Conservation (phyloP, 2,113 vertebrate species). For the Microtus oregoni region DNA sequence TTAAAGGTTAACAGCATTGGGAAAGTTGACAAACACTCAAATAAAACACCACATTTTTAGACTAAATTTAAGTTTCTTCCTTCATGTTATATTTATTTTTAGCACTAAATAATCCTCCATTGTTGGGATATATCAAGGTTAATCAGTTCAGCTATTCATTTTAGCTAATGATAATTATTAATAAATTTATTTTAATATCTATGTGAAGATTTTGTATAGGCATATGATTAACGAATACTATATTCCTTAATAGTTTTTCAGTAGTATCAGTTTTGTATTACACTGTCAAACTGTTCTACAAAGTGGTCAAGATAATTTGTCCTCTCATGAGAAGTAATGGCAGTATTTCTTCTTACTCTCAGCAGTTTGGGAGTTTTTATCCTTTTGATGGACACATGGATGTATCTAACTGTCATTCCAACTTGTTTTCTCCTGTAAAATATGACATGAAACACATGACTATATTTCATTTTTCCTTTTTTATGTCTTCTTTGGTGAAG, state of each 20-base stretch:
- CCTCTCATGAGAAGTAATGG: not conserved
- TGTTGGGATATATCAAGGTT: not conserved
- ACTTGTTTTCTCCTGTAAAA: not conserved
- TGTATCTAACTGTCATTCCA: not conserved
- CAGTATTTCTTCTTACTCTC: not conserved
- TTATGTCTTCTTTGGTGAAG: not conserved
- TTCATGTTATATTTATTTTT: not conserved
- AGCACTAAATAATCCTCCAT: not conserved
- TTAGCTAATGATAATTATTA: not conserved
- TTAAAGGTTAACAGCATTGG: not conserved
- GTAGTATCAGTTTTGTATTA: not conserved
- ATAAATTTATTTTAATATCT: not conserved
- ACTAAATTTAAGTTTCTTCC: not conserved
- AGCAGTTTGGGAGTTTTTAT: not conserved
- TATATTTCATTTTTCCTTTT: not conserved
- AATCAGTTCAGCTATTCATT: not conserved
- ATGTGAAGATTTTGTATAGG: not conserved
- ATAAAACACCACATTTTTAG: not conserved
- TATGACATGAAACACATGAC: not conserved
- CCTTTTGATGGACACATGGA: not conserved
- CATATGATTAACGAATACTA: not conserved
- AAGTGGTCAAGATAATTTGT: not conserved
- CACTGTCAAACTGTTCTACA: not conserved
- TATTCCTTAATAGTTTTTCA: not conserved
- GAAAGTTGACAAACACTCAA: not conserved